These are phyloP conservation scores for Cyanoramphus novaezelandiae DNA, from an alignment of 2,113 vertebrate species.

Conservation along the genomic window DNA sequence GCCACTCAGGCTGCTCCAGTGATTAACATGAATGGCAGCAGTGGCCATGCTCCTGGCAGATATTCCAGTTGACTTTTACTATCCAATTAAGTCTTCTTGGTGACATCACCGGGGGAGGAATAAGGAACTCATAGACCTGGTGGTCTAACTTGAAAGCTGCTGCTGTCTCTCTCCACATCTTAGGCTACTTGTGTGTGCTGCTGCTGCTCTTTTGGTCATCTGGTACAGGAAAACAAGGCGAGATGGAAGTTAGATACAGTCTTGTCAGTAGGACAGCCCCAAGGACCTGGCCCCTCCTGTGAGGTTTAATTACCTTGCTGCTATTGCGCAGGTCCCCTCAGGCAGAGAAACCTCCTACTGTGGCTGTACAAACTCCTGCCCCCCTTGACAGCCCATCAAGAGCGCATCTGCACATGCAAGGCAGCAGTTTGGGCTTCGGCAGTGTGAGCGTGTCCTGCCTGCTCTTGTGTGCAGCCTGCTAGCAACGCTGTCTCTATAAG, in stretches of 20 bases:
- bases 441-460: background rate
- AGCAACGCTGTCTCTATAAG: background rate
- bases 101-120: background rate
- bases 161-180: background rate
- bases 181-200: background rate
- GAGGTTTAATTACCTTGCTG: background rate
- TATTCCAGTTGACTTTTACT: background rate
- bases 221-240: fast-evolving
- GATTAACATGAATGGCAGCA: fast-evolving
- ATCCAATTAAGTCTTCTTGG: background rate
- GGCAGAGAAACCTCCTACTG: background rate
- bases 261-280: background rate
- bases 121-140: background rate
- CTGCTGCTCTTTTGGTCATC: background rate
- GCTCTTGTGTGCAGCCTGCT: fast-evolving
- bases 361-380: fast-evolving
- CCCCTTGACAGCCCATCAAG: background rate
- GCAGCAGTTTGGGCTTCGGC: background rate
- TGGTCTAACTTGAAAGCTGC: background rate
- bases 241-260: background rate
- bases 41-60: background rate
- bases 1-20: background rate
- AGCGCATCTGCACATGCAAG: fast-evolving
- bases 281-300: background rate
- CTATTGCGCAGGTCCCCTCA: background rate